A percentile compares a stretch with the other conserved stretches of the same genome.
These are phyloP conservation scores for Oriolus oriolus DNA, from an alignment of 2,113 vertebrate genomes.

Conservation along the genomic window DNA sequence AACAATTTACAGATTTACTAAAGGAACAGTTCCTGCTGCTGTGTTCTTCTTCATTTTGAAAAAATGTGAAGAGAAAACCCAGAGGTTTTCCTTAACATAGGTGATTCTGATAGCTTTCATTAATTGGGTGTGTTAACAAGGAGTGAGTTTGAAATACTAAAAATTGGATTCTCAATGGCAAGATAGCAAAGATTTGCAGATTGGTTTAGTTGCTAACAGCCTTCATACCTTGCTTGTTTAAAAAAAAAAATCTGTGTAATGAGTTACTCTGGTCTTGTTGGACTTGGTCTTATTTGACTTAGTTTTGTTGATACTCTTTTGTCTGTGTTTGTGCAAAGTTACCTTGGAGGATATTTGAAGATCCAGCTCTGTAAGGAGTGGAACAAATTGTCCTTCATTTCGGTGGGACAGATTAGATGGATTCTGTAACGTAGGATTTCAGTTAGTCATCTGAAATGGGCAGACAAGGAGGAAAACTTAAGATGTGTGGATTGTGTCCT, in stretches of 20 bases:
- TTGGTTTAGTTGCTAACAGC: not conserved
- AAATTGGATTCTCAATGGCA: not conserved
- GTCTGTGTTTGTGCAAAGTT: not conserved
- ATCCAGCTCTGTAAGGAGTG: not conserved
- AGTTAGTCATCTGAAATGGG: not conserved
- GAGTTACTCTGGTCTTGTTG: not conserved
- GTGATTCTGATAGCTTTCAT: not conserved
- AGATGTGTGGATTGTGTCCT: not conserved
- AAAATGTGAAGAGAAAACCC: not conserved
- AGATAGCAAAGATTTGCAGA: not conserved
- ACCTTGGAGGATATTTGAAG: not conserved
- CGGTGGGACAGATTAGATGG: not conserved
- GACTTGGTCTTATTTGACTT: not conserved
- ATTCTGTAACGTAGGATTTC: not conserved
- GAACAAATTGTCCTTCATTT: not conserved
- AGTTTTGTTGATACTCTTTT: not conserved
- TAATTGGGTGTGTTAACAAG: not conserved
- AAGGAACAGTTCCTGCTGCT: not conserved
- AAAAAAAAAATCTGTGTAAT: not conserved
- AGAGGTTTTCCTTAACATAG: not conserved
- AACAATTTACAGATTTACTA: not conserved
- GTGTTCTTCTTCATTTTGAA: not conserved
- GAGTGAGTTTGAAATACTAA: not conserved
- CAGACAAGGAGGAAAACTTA: not conserved
- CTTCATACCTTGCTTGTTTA: not conserved